A percentile compares a stretch with the other conserved stretches of the same genome.
Evolutionary conservation across 1,140 invertebrate genomes (phyloP).

Genomic region (Leptestheria dahalacensis): DNA sequence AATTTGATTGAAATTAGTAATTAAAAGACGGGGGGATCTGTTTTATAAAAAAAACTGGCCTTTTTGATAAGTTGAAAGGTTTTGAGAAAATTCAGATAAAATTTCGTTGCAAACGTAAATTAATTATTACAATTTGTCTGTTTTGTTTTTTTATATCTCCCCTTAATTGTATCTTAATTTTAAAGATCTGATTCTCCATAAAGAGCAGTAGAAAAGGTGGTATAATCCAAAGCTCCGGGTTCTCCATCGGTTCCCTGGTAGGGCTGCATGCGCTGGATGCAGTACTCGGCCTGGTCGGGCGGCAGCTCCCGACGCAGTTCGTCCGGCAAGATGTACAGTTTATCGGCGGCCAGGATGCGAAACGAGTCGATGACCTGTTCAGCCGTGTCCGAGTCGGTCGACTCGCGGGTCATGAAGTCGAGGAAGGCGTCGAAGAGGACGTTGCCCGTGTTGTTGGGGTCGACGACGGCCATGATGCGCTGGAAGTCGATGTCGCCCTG

Average conservation of each 20-base stretch:
- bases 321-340: conserved; percentile 96
- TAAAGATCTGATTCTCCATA: conserved; percentile 97
- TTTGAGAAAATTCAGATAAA: too few relatives aligned
- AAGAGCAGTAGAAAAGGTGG: conserved; percentile 95
- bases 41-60: too few relatives aligned
- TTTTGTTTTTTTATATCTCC: background rate
- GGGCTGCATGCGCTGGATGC: conserved; percentile 94
- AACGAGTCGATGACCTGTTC: conserved; percentile 97
- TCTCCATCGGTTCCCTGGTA: conserved; percentile 69
- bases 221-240: conserved; percentile 91
- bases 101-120: background rate
- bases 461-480: conserved; percentile 88
- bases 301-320: conserved; percentile 92
- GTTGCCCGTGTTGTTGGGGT: conserved; percentile 90
- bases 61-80: too few relatives aligned
- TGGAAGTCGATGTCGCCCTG: conserved; percentile 97
- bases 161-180: conserved; percentile 14
- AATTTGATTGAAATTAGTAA: too few relatives aligned
- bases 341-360: conserved; percentile 95
- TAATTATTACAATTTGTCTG: background rate
- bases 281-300: conserved; percentile 98
- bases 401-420: conserved; percentile 98
- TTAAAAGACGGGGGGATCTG: too few relatives aligned
- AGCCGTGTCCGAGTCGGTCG: conserved; percentile 68
- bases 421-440: conserved; percentile 98